Percentiles rank a stretch among this genome's conserved stretches.
Conservation (phyloP, 2,888 invertebrate species). For the Heterodera filipjevi region DNA sequence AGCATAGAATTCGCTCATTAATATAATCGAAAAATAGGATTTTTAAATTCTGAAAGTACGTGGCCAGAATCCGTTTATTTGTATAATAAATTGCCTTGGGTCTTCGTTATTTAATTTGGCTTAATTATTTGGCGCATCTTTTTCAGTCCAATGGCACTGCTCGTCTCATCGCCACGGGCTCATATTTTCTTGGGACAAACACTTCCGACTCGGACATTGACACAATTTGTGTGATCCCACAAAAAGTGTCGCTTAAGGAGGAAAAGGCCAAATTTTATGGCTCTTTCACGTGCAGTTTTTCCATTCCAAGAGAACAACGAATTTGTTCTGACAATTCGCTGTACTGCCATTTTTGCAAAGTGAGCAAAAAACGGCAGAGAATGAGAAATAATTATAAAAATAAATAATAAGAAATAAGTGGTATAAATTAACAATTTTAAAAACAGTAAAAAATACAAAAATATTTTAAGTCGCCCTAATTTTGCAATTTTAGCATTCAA, state of each 20-base stretch:
- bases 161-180: background rate
- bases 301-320: background rate
- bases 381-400: background rate
- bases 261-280: background rate
- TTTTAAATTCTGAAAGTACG: no score
- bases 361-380: background rate
- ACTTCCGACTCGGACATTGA: conserved; percentile 2
- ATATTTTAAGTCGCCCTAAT: background rate
- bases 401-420: background rate
- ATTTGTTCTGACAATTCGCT: background rate
- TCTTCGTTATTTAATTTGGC: no score
- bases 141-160: conserved; percentile 1
- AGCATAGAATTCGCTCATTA: no score
- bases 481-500: background rate
- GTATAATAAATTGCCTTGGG: no score
- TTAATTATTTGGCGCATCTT: background rate
- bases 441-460: background rate
- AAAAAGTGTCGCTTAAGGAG: background rate
- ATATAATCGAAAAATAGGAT: no score
- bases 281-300: background rate
- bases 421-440: background rate
- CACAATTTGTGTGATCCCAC: background rate
- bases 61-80: no score
- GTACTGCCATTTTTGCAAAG: background rate
- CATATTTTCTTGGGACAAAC: background rate